Conservation (phyloP, 2,888 invertebrate genomes). For the Lepidochitona cinerea region DNA sequence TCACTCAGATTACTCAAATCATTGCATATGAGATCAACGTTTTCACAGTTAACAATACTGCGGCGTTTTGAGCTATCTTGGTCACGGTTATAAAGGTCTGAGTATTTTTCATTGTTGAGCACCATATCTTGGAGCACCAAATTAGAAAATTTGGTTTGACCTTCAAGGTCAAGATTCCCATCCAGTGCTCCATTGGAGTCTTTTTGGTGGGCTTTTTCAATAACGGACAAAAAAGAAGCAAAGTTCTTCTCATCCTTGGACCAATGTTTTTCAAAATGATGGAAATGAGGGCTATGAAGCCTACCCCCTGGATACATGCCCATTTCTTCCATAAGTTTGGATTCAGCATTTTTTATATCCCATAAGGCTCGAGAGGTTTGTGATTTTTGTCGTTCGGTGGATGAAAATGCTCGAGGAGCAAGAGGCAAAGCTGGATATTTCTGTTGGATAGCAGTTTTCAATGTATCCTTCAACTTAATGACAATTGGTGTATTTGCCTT, state of each 20-base stretch:
- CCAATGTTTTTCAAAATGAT: neutral
- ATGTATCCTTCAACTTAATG: conserved; percentile 58
- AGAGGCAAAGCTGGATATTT: conserved; percentile 25
- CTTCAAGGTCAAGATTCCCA: conserved; percentile 34
- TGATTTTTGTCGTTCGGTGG: neutral
- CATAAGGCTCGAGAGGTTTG: neutral
- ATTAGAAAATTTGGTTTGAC: conserved; percentile 25
- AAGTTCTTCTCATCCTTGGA: conserved; percentile 62
- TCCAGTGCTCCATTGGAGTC: conserved; percentile 35
- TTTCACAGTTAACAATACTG: conserved; percentile 60
- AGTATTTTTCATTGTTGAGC: conserved; percentile 49
- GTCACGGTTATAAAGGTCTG: conserved; percentile 25
- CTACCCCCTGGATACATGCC: neutral
- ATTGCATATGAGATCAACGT: conserved; percentile 67
- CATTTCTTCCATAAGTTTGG: conserved; percentile 31
- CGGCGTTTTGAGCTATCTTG: conserved; percentile 37
- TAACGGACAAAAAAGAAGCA: conserved; percentile 63
- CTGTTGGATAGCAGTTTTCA: conserved; percentile 52
- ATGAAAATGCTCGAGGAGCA: neutral
- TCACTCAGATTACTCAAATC: conserved; percentile 54
- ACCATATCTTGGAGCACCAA: conserved; percentile 22
- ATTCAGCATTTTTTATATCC: conserved; percentile 26
- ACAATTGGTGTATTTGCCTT: conserved; percentile 61
- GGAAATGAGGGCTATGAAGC: neutral
- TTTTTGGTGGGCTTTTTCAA: conserved; percentile 63